Evolutionary conservation across 2,888 invertebrate genomes (phyloP).

Genomic region (Anagyrus pseudococci): DNA sequence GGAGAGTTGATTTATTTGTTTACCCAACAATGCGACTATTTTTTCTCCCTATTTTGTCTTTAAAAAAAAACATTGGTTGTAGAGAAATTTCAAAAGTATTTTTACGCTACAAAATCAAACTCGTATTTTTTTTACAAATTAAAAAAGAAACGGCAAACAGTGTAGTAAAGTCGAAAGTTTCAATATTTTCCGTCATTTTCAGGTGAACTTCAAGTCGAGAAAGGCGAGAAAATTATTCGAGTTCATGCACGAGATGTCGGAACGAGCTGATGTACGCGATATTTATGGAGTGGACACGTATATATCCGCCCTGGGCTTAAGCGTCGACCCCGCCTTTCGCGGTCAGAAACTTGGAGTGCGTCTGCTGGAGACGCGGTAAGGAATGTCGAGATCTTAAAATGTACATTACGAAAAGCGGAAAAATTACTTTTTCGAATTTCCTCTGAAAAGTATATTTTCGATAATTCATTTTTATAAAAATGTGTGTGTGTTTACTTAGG

Average conservation of each 20-base stretch:
- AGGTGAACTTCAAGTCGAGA: slow-evolving; percentile 33
- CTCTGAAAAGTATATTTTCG: background rate
- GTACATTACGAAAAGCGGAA: no score
- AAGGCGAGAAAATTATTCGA: slow-evolving; percentile 33
- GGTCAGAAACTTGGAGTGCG: slow-evolving; percentile 53
- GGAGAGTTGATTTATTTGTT: no score
- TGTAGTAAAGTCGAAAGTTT: background rate
- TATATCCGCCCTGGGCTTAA: slow-evolving; percentile 55
- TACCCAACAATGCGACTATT: no score
- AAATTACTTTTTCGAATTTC: background rate
- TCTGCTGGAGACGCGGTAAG: slow-evolving; percentile 49
- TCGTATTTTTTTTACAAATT: no score
- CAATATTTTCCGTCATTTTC: background rate
- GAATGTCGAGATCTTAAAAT: no score
- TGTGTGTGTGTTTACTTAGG: no score
- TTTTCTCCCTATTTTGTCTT: no score
- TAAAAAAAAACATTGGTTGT: no score
- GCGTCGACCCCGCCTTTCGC: slow-evolving; percentile 52
- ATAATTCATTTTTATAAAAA: no score
- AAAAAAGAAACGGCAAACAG: no score
- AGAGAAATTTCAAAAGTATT: no score
- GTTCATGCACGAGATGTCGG: slow-evolving; percentile 22
- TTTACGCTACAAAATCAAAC: no score
- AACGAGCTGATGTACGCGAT: slow-evolving; percentile 35
- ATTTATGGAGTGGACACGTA: slow-evolving; percentile 50